phyloP scores from a whole-genome alignment of 2,888 invertebrate species.

The Glaucopsyche alexis region DNA sequence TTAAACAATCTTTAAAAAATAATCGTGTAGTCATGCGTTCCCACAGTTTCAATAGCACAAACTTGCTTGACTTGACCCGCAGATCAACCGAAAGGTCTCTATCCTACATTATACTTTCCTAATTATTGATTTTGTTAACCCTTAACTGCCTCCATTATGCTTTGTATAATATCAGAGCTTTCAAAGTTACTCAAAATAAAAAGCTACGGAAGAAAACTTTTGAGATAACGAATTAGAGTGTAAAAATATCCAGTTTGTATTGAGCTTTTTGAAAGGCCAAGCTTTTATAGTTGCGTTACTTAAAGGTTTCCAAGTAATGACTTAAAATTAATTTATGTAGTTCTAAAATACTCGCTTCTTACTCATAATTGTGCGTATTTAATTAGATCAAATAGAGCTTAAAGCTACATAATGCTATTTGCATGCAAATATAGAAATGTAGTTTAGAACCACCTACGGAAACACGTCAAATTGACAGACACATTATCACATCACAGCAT shows the following conservation, averaged over 20 bases:
- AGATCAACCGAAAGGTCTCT: constrained; percentile 43
- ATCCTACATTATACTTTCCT: constrained; percentile 32
- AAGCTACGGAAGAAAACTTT: background rate
- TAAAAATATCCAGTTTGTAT: constrained; percentile 8
- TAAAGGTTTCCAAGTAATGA: background rate
- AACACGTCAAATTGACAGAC: constrained; percentile 38
- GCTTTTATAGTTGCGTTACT: background rate
- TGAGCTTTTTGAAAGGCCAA: constrained; percentile 14
- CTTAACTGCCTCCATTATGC: background rate
- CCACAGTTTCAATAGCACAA: constrained; percentile 40
- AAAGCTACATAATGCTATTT: constrained; percentile 37
- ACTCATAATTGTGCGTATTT: background rate
- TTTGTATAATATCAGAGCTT: background rate
- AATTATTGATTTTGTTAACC: constrained; percentile 27
- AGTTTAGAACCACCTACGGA: constrained; percentile 65
- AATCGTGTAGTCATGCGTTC: constrained; percentile 31
- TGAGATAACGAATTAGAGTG: background rate
- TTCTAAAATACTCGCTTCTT: background rate
- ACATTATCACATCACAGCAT: constrained; percentile 39
- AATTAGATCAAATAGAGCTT: background rate
- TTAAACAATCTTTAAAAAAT: constrained; percentile 21
- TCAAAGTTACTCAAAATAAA: background rate
- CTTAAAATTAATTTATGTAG: background rate
- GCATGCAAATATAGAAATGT: constrained; percentile 65
- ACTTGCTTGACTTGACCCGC: constrained; percentile 44